Base-by-base conservation (phyloP, 2,797 vertebrate species). In the Steatocranus sp. region DNA sequence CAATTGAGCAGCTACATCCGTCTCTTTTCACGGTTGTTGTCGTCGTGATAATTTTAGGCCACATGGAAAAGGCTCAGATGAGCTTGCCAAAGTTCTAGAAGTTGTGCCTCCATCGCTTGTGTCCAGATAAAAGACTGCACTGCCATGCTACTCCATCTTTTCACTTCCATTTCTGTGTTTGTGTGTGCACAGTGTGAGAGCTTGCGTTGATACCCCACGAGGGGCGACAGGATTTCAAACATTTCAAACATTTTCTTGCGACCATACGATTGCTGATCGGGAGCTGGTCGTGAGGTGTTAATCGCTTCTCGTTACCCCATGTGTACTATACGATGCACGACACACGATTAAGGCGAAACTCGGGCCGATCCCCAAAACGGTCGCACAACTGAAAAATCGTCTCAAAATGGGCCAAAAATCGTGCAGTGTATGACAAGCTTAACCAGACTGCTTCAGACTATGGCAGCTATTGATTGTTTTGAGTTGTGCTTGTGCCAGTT, bases 261-360 rank as follows among this genome's bases (percentile, higher is more conserved):
- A 53, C 23, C 50, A 25, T 25, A 53, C 0, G 4, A 53, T 53
- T 53, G 51, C 23, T 53, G 51, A 53, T 53, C 1, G 0, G 51
- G 11, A 53, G 7, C 51, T 53, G 51, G 51, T 53, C 3, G 3
- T 53, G 51, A 0, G 51, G 51, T 53, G 0, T 25, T 14, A 5
- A 53, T 25, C 7, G 12, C 51, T 53, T 53, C 51, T 53, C 12
- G 4, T 53, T 14, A 53, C 11, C 51, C 51, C 51, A 53, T 2
- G 23, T 8, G 4, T 53, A 53, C 51, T 53, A 53, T 14, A 0
- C 0, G 7, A 53, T 53, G 23, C 51, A 14, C 0, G 51, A 5
- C 51, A 53, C 51, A 53, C 1, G 1, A 53, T 53, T 25, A 53
- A 53, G 51, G 51, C 4, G 23, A 53, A 53, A 53, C 7, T 53